Percentiles rank a stretch among this genome's conserved stretches.
Evolutionary conservation across 2,888 invertebrate species (phyloP).

Genomic region (Trimorus sp.): DNA sequence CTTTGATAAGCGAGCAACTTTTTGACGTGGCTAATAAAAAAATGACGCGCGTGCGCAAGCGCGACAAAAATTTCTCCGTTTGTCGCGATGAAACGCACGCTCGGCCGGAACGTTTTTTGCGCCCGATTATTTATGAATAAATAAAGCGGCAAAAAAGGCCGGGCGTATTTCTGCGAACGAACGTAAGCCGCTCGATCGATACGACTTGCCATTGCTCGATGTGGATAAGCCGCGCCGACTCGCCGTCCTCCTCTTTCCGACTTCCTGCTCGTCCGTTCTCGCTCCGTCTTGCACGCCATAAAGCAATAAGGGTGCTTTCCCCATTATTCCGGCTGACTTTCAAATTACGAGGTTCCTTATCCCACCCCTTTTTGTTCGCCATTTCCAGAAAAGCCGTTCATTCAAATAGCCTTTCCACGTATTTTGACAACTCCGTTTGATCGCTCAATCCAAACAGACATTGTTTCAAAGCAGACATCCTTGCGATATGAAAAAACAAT

Average conservation of each 20-base stretch:
- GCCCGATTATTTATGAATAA: constrained; percentile 65
- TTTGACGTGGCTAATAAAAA: too few species aligned
- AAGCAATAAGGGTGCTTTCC: constrained; percentile 72
- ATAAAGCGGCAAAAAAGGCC: constrained; percentile 71
- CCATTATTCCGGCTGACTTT: constrained; percentile 68
- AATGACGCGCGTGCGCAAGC: too few species aligned
- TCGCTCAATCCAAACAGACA: constrained; percentile 13
- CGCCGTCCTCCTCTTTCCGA: constrained; percentile 58
- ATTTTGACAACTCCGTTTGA: constrained; percentile 38
- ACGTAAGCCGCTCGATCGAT: constrained; percentile 74
- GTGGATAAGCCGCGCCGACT: constrained; percentile 67
- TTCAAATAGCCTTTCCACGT: constrained; percentile 42
- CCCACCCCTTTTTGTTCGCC: constrained; percentile 34
- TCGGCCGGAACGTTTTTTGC: constrained; percentile 16
- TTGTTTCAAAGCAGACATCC: constrained; percentile 19
- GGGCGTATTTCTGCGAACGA: constrained; percentile 74
- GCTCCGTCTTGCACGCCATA: constrained; percentile 64
- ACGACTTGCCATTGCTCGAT: constrained; percentile 71
- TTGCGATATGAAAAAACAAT: too few species aligned
- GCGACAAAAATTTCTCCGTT: too few species aligned
- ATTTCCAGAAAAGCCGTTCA: constrained; percentile 43
- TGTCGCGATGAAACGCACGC: constrained; percentile 23
- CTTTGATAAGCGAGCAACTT: too few species aligned
- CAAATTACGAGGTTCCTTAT: constrained; percentile 61
- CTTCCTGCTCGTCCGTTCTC: constrained; percentile 58